Evolutionary conservation across 1,140 invertebrate species (phyloP), one percentile per base, ranked within the genome.

Genomic region (Anastrepha ludens): DNA sequence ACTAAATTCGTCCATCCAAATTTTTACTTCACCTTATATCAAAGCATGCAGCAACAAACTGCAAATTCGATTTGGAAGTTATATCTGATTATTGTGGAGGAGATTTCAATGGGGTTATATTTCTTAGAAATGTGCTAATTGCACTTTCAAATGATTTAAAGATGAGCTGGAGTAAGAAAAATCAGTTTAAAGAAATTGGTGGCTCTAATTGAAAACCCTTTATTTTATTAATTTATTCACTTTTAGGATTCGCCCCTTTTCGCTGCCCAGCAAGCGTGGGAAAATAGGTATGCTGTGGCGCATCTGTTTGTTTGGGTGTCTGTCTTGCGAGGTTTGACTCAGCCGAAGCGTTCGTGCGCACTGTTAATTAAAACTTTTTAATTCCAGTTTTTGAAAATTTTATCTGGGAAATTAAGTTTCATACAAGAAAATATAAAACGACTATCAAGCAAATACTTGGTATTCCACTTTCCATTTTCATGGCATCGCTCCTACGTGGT

Each of bases 331-430:
- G 74, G 15, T 20, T 81, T 81, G 74, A 20, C 74, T 78, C 70
- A 55, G 20, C 50, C 47, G n/a, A 50, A 20, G 74, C 74, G 50
- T 55, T 81, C 74, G 74, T 81, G 74, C 74, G 59, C 85, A 15
- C 85, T 86, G 85, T 86, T 86, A 86, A 86, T 86, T 86, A 86
- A 86, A 86, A 86, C 44, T 86, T 86, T 86, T 86, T 86, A 86
- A 86, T 86, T 59, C 85, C 59, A 86, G 85, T 86, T 55, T 74
- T 81, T 60, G 20, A 86, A 86, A 60, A 62, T 86, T 86, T 86
- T 86, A 86, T 86, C 85, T 86, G 85, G 7, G 58, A 59, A 86
- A 59, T 59, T 86, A 86, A 86, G 85, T 86, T 86, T 86, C 58
- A 86, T 86, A 9, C 55, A 86, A 44, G 17, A 86, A 86, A 60